Percentiles rank a stretch among this genome's conserved stretches.
Conservation (phyloP, 2,888 invertebrate genomes). For the Tenthredo distinguenda region DNA sequence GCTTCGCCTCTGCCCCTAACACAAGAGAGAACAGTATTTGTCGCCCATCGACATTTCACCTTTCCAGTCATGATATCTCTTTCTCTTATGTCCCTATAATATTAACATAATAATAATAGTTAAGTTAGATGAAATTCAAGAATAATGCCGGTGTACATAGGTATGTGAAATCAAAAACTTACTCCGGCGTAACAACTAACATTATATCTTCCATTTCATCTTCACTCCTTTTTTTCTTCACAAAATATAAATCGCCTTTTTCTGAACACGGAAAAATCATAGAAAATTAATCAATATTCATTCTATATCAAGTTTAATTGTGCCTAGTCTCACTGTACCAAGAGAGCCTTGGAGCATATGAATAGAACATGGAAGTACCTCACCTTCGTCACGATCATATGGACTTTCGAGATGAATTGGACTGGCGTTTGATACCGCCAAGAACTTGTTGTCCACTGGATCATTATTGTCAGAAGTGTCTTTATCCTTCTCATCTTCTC, state of each 20-base stretch:
- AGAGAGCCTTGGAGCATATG: not conserved
- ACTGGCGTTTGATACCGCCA: not conserved
- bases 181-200: slow-evolving; percentile 77
- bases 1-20: slow-evolving; percentile 74
- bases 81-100: slow-evolving; percentile 79
- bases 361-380: slow-evolving; percentile 27
- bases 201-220: slow-evolving; percentile 77
- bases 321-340: not conserved
- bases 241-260: slow-evolving; percentile 74
- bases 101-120: slow-evolving; percentile 44
- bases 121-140: slow-evolving; percentile 26
- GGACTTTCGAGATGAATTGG: slow-evolving; percentile 48
- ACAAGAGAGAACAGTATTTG: slow-evolving; percentile 72
- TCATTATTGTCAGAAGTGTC: slow-evolving; percentile 41
- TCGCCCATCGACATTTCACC: slow-evolving; percentile 75
- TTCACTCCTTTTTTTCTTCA: slow-evolving; percentile 74
- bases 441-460: not conserved
- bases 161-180: slow-evolving; percentile 59
- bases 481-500: slow-evolving; percentile 66
- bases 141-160: not conserved
- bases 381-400: slow-evolving; percentile 71
- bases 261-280: slow-evolving; percentile 61
- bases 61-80: slow-evolving; percentile 77
- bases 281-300: not conserved
- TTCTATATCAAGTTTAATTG: not conserved